These are phyloP conservation scores for Macrostomum lignano DNA, from an alignment of 1,140 invertebrate genomes.

Conservation along the genomic window DNA sequence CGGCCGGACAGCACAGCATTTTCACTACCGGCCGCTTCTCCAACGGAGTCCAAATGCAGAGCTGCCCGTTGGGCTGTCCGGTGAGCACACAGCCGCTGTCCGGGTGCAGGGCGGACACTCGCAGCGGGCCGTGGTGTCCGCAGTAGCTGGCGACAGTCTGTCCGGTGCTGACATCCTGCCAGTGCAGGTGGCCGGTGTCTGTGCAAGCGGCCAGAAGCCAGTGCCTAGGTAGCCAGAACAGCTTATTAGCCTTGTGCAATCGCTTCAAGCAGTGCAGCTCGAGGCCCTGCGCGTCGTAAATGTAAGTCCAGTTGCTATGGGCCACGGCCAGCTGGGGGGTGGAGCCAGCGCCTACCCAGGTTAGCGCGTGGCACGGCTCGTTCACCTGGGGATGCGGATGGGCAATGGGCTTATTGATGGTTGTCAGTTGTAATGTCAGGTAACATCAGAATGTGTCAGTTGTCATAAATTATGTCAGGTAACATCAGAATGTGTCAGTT, in stretches of 20 bases:
- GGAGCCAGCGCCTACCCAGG: no score
- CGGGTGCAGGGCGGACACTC: conserved; percentile 70
- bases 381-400: no score
- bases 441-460: no score
- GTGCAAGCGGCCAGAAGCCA: conserved; percentile 65
- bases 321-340: conserved; percentile 85
- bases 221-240: conserved; percentile 90
- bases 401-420: no score
- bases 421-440: no score
- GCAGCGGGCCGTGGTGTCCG: conserved; percentile 41
- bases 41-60: conserved; percentile 82
- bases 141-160: conserved; percentile 49
- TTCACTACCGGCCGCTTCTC: conserved; percentile 51
- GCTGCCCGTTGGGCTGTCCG: conserved; percentile 46
- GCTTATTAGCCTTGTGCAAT: conserved; percentile 42
- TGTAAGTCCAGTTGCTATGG: conserved; percentile 78
- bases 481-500: no score
- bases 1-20: conserved; percentile 57
- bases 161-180: conserved; percentile 77
- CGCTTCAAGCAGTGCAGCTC: conserved; percentile 80
- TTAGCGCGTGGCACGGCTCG: no score
- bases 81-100: conserved; percentile 65
- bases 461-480: no score
- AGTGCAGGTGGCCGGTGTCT: conserved; percentile 49
- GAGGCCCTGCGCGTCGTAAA: conserved; percentile 84